A percentile compares a stretch with the other conserved stretches of the same genome.
These are phyloP conservation scores for Chrysolina haemoptera DNA, from an alignment of 2,888 invertebrate genomes.

Conservation along the genomic window DNA sequence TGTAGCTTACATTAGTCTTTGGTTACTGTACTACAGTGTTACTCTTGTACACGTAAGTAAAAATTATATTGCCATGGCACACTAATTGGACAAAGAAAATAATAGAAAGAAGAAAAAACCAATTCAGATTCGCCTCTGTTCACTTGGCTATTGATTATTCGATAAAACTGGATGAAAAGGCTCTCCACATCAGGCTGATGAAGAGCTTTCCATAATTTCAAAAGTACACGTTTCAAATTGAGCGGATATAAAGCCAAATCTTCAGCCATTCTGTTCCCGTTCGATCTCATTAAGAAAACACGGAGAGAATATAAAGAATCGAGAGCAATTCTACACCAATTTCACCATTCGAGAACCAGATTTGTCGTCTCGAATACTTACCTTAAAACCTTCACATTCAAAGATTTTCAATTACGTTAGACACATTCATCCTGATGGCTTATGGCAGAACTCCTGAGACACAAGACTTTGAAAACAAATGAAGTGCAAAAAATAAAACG, in stretches of 20 bases:
- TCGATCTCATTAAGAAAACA: constrained; percentile 28
- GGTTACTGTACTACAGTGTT: too few relatives aligned
- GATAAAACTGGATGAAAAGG: background rate
- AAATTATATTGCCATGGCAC: too few relatives aligned
- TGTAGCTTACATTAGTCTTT: too few relatives aligned
- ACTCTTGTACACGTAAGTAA: too few relatives aligned
- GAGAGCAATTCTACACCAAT: constrained; percentile 22
- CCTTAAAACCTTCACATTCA: constrained; percentile 32
- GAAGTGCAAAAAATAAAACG: constrained; percentile 38
- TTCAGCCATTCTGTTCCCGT: constrained; percentile 18
- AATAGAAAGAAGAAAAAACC: too few relatives aligned
- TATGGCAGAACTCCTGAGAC: constrained; percentile 25
- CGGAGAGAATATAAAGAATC: constrained; percentile 28
- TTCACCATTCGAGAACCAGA: constrained; percentile 24
- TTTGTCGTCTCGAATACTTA: constrained; percentile 26
- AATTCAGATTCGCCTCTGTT: too few relatives aligned
- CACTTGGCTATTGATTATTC: background rate
- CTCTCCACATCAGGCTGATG: background rate
- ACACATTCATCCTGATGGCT: constrained; percentile 30
- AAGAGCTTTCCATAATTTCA: constrained; percentile 14
- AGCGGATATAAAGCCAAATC: constrained; percentile 17
- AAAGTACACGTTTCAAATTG: constrained; percentile 22
- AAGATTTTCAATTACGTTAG: constrained; percentile 36
- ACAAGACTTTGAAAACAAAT: constrained; percentile 34
- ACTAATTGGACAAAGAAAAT: too few relatives aligned